These are phyloP conservation scores for Andrena fulva DNA, from an alignment of 2,888 invertebrate genomes.

Conservation along the genomic window DNA sequence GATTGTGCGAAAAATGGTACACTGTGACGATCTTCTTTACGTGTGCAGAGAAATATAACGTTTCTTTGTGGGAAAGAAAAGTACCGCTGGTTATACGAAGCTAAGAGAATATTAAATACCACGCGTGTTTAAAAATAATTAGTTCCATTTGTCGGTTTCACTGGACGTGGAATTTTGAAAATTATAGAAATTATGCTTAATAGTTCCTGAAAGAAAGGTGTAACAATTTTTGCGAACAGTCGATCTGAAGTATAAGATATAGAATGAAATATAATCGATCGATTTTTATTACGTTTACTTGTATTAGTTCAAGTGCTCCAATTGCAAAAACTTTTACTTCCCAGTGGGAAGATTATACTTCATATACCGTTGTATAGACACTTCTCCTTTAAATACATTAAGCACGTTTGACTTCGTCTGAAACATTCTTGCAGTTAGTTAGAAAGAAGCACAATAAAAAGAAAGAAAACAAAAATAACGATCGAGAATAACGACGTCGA, in stretches of 20 bases:
- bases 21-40: neutral
- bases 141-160: neutral
- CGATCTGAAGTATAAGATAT: neutral
- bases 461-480: neutral
- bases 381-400: neutral
- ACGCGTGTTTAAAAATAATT: neutral
- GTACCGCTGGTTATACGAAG: neutral
- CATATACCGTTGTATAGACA: neutral
- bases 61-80: neutral
- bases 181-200: neutral
- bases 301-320: neutral
- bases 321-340: neutral
- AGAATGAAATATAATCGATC: neutral
- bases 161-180: neutral
- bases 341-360: neutral
- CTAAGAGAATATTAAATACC: constrained; percentile 4
- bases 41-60: neutral
- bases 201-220: constrained; percentile 32
- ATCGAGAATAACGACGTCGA: neutral
- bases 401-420: neutral
- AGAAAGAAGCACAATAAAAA: constrained; percentile 3
- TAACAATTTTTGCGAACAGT: neutral
- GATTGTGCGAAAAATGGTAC: neutral
- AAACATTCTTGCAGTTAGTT: constrained; percentile 4
- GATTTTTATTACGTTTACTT: neutral